Base-by-base conservation (phyloP, 2,797 vertebrate species). In the Gallinago nigripennis region DNA sequence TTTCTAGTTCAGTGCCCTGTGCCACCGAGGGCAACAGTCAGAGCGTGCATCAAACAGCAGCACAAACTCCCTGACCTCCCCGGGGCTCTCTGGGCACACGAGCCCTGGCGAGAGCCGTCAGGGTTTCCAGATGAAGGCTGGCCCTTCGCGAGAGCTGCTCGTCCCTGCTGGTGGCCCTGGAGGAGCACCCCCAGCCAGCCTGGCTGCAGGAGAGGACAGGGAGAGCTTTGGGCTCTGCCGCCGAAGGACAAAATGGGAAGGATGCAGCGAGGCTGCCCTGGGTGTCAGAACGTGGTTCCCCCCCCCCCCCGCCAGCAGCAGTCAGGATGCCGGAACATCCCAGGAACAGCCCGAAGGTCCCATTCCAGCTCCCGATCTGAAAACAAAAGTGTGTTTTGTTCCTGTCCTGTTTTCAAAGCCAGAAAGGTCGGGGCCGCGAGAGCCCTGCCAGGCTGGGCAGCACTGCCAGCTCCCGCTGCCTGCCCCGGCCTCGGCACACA, bases 311-410 rank as follows among this genome's bases (percentile, higher is more conserved):
- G 23, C 41, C 16, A 5, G 0, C 6, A 3, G 9, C 88, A 76
- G 70, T 60, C 15, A 0, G 41, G 56, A 72, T 51, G 70, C 78
- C 0, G 3, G 18, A 70, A 79, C 19, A 17, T 90, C 82, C 30
- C 78, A 45, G 80, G 87, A 94, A 95, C 93, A 94, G 82, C 87
- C 88, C 4, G 91, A 93, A 90, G 89, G 94, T 92, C 96, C 92
- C 6, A 5, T 87, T 90, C 93, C 86, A 48, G 58, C 80, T 90
- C 75, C 77, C 16, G 2, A 87, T 70, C 58, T 61, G 68, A 85
- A 94, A 93, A 94, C 94, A 89, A 89, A 94, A 95, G 85, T 8
- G 82, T 12, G 2, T 66, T 71, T 73, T 85, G 82, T 94, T 93
- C 92, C 39, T 20, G 4, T 87, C 66, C 88, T 95, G 90, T 86